A percentile compares a stretch with the other conserved stretches of the same genome.
These are phyloP conservation scores for Bubo bubo DNA, from an alignment of 2,113 vertebrate species.

Conservation along the genomic window DNA sequence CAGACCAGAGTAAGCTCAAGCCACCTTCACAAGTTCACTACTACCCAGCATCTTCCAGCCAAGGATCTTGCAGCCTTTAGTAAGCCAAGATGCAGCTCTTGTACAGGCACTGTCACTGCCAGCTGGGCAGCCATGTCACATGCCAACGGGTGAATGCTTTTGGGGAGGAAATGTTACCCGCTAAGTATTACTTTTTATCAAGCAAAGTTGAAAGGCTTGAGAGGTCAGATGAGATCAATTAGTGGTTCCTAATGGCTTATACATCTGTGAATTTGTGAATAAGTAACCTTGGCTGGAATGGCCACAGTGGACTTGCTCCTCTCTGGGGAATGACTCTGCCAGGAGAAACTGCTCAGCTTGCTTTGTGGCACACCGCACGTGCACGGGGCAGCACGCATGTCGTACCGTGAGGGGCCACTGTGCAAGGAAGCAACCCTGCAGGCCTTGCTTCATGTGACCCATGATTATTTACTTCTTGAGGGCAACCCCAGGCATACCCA, in stretches of 20 bases:
- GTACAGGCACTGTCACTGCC: not conserved
- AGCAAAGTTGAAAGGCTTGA: not conserved
- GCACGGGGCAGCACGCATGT: accelerated
- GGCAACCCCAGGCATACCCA: not conserved
- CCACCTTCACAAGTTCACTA: not conserved
- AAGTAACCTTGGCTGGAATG: not conserved
- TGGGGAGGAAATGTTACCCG: not conserved
- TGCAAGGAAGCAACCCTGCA: not conserved
- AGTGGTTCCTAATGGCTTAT: not conserved
- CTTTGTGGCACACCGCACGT: accelerated
- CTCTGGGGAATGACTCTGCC: not conserved
- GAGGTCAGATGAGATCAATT: not conserved
- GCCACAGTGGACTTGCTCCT: not conserved
- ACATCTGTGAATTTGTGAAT: not conserved
- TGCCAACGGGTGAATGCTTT: accelerated
- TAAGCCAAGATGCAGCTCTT: accelerated
- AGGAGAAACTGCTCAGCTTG: not conserved
- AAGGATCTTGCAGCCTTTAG: not conserved
- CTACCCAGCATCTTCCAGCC: not conserved
- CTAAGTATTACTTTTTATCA: not conserved
- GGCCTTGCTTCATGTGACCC: not conserved
- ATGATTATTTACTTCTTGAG: not conserved
- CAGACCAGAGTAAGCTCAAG: too few relatives aligned
- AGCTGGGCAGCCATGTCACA: not conserved
- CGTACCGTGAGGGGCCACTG: accelerated